Percentiles rank a stretch among this genome's conserved stretches.
Conservation (phyloP, 2,888 invertebrate genomes). For the Aleiodes leptofemur region DNA sequence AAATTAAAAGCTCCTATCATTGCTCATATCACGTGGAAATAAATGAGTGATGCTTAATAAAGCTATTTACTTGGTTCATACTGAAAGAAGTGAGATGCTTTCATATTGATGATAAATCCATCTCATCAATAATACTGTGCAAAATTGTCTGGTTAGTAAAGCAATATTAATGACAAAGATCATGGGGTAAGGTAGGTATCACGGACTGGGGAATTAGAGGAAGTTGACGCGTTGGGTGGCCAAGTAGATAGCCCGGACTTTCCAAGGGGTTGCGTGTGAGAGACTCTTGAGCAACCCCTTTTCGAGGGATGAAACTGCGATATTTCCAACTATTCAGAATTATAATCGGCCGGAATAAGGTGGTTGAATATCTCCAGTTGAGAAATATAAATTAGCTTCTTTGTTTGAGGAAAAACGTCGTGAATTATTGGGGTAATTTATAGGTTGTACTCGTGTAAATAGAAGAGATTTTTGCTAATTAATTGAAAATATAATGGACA, state of each 20-base stretch:
- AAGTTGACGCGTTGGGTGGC: constrained; percentile 41
- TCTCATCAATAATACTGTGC: constrained; percentile 41
- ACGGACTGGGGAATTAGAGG: constrained; percentile 63
- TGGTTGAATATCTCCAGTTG: neutral
- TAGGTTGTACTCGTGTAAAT: too few species aligned
- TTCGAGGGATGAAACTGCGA: constrained; percentile 57
- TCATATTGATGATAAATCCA: constrained; percentile 34
- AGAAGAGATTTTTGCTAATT: too few species aligned
- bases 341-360: constrained; percentile 30
- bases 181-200: constrained; percentile 54
- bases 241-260: constrained; percentile 38
- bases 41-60: constrained; percentile 17
- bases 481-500: too few species aligned
- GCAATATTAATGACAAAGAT: constrained; percentile 73
- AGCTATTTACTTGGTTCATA: constrained; percentile 3
- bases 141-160: constrained; percentile 57
- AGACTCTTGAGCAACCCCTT: constrained; percentile 32
- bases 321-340: constrained; percentile 56
- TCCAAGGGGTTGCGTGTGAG: constrained; percentile 55
- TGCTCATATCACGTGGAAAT: neutral
- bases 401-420: neutral
- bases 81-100: neutral
- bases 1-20: constrained; percentile 30
- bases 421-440: neutral
- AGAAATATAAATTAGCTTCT: neutral